These are phyloP conservation scores for Eptesicus fuscus DNA, from an alignment of 2,113 vertebrate genomes.

Conservation along the genomic window DNA sequence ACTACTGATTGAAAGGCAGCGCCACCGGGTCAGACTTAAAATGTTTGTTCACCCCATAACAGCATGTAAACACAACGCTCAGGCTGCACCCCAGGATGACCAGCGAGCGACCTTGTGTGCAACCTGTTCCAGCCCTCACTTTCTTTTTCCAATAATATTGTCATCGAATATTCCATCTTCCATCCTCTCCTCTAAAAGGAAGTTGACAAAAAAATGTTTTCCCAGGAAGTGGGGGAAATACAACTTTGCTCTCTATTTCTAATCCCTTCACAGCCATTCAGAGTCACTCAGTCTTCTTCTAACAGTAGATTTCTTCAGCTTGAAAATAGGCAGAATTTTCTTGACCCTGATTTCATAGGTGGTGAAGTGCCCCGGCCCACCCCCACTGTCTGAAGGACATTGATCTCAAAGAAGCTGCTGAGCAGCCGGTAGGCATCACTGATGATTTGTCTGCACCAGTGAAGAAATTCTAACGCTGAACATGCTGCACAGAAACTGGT, in stretches of 20 bases:
- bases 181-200: constrained; percentile 90
- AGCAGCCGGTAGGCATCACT: neutral
- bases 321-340: constrained; percentile 99
- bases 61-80: neutral
- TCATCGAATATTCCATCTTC: constrained; percentile 99
- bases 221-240: constrained; percentile 96
- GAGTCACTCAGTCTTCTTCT: constrained; percentile 98
- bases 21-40: neutral
- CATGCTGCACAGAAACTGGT: constrained; percentile 83
- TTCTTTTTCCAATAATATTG: constrained; percentile 95
- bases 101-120: constrained; percentile 89
- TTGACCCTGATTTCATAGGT: constrained; percentile 57
- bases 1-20: neutral
- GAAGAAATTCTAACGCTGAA: constrained; percentile 81
- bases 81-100: neutral
- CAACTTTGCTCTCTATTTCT: constrained; percentile 99
- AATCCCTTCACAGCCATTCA: constrained; percentile 97
- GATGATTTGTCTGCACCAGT: constrained; percentile 78
- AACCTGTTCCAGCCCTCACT: constrained; percentile 95
- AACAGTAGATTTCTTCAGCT: constrained; percentile 96
- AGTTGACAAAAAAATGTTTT: constrained; percentile 89
- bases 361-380: neutral
- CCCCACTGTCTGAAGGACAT: neutral
- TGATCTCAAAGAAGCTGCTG: neutral
- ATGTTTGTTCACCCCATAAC: neutral